Conservation (phyloP, 2,888 invertebrate genomes). For the Cistogaster globosa region DNA sequence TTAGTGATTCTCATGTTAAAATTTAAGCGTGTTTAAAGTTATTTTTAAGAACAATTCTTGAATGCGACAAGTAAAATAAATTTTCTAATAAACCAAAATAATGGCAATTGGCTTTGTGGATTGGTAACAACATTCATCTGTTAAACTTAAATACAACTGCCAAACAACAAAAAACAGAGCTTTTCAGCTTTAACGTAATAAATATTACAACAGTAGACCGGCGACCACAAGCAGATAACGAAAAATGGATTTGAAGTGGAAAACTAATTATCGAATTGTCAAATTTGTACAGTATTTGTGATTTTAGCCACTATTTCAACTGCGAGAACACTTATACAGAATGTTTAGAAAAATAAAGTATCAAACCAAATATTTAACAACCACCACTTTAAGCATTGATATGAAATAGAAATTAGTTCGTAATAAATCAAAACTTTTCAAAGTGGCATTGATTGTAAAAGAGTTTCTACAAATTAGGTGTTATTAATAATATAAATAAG, state of each 20-base stretch:
- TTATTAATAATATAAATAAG: background rate
- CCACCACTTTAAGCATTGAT: background rate
- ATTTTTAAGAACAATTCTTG: conserved; percentile 13
- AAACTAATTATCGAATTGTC: conserved; percentile 71
- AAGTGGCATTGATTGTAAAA: background rate
- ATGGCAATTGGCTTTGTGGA: conserved; percentile 63
- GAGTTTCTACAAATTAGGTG: background rate
- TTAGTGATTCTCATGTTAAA: no score
- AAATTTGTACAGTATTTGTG: conserved; percentile 60
- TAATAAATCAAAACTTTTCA: background rate
- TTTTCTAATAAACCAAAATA: conserved; percentile 44
- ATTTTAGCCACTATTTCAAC: conserved; percentile 45
- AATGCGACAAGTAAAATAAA: background rate
- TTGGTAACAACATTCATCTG: conserved; percentile 55
- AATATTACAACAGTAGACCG: conserved; percentile 12
- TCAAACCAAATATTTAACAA: background rate
- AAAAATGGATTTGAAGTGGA: conserved; percentile 61
- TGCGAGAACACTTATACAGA: background rate
- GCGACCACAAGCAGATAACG: conserved; percentile 48
- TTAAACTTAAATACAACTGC: conserved; percentile 32
- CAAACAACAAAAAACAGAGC: conserved; percentile 8
- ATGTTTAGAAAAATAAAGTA: background rate
- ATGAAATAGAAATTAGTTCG: background rate
- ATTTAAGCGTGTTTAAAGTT: background rate
- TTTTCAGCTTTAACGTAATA: background rate